Evolutionary conservation across 37 sponge, comb jelly and placozoan species (phyloP), one percentile per base, ranked within the genome.

Genomic region (Diacarnus erythraeanus): DNA sequence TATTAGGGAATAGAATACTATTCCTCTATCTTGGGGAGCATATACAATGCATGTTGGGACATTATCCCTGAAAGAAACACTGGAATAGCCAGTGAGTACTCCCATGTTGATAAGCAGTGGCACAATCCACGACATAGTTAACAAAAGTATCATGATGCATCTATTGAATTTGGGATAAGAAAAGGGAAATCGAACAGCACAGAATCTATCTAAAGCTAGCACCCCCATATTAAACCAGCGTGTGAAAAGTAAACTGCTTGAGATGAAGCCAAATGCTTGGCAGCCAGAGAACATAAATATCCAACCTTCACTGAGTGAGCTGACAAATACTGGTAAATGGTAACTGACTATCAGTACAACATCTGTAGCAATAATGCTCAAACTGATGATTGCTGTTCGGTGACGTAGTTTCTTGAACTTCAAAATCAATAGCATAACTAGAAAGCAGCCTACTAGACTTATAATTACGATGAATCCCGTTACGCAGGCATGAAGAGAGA

Each of bases 181-280:
- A 33, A 81, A 59, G 2, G 82, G 73, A 58, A 59, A 81, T 22
- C 71, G 37, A 20, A 81, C 72, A 26, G 21, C 22, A 30, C 41
- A 69, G 74, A 81, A 71, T 25, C 74, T 34, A 36, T 81, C 82
- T 2, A 72, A n/a, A 18, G 72, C 29, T 56, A 81, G 35, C 2
- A 81, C 74, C 20, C 63, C 64, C 74, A 81, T 71, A 21, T 38
- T 21, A 22, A 60, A 35, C 82, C 82, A 81, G 6, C 82, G 72
- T 18, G 47, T 61, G 23, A 56, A 81, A 20, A 71, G 5, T 37
- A 81, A 72, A 12, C 34, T 36, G 10, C 39, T 35, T 6, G 71
- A 71, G 25, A 81, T 57, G 23, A 81, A 35, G 2, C 82, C 82
- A 40, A 71, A 72, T 8, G 59, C 36, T 25, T 23, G 30, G 31